Evolutionary conservation across 2,113 vertebrate species (phyloP).

Genomic region (Henicopernis longicauda): DNA sequence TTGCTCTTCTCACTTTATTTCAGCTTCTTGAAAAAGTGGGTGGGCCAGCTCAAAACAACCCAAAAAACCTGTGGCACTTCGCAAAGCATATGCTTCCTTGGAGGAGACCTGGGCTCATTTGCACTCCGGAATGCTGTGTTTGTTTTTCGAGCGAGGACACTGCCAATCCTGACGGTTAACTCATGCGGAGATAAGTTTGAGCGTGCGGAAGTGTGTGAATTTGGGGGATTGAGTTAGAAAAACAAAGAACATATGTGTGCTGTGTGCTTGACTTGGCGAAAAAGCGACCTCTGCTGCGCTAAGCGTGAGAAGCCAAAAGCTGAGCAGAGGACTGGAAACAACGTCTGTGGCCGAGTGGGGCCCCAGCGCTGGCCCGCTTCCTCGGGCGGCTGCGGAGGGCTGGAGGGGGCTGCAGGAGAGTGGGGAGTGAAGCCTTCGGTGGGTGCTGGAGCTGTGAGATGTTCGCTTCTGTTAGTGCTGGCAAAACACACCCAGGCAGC

Average conservation of each 20-base stretch:
- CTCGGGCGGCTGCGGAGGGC: not conserved
- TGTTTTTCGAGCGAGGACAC: not conserved
- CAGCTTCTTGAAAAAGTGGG: not conserved
- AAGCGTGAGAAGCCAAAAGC: not conserved
- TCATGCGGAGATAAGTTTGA: not conserved
- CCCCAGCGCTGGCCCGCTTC: not conserved
- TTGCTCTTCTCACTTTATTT: conserved; percentile 19
- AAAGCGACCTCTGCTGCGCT: not conserved
- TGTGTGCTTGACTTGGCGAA: not conserved
- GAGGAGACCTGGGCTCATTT: not conserved
- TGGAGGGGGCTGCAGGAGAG: not conserved
- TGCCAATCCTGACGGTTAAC: not conserved
- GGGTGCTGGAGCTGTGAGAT: not conserved
- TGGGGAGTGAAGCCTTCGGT: not conserved
- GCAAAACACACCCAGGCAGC: not conserved
- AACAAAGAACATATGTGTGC: conserved; percentile 44
- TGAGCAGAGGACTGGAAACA: not conserved
- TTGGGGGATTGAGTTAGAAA: not conserved
- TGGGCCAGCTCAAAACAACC: conserved; percentile 26
- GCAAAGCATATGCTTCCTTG: not conserved
- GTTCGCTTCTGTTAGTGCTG: not conserved
- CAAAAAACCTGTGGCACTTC: not conserved
- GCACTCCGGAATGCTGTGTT: not conserved
- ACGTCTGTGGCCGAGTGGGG: not conserved
- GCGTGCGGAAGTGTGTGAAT: not conserved